Base-by-base conservation (phyloP, 2,113 vertebrate genomes). In the Dinomys branickii region DNA sequence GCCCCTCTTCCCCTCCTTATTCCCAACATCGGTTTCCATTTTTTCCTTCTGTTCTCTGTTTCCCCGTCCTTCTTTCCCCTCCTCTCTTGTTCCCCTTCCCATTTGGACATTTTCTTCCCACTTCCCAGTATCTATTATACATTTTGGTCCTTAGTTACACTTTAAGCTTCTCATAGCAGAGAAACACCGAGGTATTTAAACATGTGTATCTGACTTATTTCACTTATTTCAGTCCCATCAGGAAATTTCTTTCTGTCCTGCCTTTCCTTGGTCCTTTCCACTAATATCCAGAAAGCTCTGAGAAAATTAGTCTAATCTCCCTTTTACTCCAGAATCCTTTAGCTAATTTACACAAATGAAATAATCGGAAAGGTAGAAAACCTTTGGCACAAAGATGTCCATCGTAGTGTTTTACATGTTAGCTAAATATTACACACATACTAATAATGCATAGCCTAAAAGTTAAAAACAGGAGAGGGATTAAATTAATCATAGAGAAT, bases 341-440 rank as follows among this genome's bases (percentile, higher is more conserved):
- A 80, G 44, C 38, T 92, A 89, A 84, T 24, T 24, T 88, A 38
- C 4, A 92, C 24, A 58, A 85, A 77, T 58, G 35, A 92, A 88
- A 77, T 50, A 28, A 58, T 65, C 73, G 73, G 35, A 85, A 92
- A 65, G 38, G 7, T 24, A 56, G 58, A 88, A 86, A 67, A 20
- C 5, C 33, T 82, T 89, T 58, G 90, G 86, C 50, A 50, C 16
- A 93, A 81, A 92, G 89, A 88, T 94, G 84, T 71, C 56, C 5
- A 38, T 59, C 22, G 63, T 13, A 20, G 17, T 88, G 54, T 9
- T 91, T 78, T 80, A n/a, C 33, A 84, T n/a, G 87, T 82, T 69
- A 88, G n/a, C 22, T 52, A 87, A 69, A 88, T n/a, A 52, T 44
- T 50, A 26, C 2, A 67, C 63, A 61, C 85, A 41, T 52, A 63